Conservation (phyloP, 2,888 invertebrate species). For the Acronicta aceris region DNA sequence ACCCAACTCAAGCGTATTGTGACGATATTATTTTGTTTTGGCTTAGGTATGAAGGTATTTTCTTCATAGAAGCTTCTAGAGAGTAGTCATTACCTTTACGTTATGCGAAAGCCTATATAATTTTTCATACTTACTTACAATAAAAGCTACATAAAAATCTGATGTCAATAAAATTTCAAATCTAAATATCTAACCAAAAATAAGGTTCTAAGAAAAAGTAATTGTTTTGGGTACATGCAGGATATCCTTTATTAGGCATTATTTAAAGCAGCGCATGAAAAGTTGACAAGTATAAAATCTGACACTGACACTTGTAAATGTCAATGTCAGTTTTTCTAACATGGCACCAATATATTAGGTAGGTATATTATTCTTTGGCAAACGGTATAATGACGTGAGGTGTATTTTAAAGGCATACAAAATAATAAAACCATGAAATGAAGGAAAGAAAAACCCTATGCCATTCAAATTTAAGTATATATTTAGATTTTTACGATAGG, state of each 20-base stretch:
- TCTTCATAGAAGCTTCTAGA: not conserved
- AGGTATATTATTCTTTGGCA: too few species aligned
- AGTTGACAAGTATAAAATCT: too few species aligned
- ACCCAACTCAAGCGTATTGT: constrained; percentile 33
- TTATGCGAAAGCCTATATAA: not conserved
- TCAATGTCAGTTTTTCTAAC: too few species aligned
- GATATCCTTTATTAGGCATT: too few species aligned
- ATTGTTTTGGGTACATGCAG: too few species aligned
- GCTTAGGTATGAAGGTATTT: constrained; percentile 27
- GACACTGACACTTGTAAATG: too few species aligned
- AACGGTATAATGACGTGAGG: too few species aligned
- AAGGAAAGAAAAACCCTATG: not conserved
- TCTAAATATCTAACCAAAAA: too few species aligned
- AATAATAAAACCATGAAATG: not conserved
- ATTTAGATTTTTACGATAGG: not conserved
- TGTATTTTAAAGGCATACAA: too few species aligned
- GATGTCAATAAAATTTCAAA: not conserved
- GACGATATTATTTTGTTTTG: constrained; percentile 37
- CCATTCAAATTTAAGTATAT: not conserved
- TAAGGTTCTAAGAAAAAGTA: too few species aligned
- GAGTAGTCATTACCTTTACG: not conserved
- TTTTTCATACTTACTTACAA: not conserved
- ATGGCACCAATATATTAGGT: too few species aligned
- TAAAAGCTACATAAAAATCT: not conserved
- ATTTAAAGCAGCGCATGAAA: too few species aligned